phyloP scores from a whole-genome alignment of 2,797 vertebrate genomes.

The Poecilia gillii region DNA sequence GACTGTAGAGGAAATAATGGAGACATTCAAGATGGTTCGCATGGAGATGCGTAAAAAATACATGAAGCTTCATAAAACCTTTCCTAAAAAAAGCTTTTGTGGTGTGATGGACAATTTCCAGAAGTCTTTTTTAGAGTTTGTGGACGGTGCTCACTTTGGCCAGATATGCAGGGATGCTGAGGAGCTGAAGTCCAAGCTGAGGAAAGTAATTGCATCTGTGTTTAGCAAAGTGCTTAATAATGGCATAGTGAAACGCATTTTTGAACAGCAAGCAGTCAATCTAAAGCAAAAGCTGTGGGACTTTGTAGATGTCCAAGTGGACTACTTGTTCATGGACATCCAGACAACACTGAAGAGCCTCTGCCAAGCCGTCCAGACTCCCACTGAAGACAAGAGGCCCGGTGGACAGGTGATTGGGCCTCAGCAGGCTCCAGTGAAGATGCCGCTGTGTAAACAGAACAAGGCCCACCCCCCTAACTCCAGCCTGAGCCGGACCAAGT shows the following conservation, averaged over 20 bases:
- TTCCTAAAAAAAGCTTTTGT: conserved; percentile 90
- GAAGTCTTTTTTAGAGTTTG: conserved; percentile 88
- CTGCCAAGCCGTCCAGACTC: conserved; percentile 64
- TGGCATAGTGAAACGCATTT: conserved; percentile 91
- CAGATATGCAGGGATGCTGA: conserved; percentile 82
- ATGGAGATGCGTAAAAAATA: conserved; percentile 91
- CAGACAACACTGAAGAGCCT: conserved; percentile 77
- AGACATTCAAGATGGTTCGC: conserved; percentile 87
- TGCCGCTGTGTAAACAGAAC: conserved; percentile 11
- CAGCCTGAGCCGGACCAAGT: conserved; percentile 14
- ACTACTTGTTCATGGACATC: conserved; percentile 91
- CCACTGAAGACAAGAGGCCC: conserved; percentile 45
- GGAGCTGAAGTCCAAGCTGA: conserved; percentile 85
- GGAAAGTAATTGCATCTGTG: conserved; percentile 84
- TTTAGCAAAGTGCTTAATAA: conserved; percentile 90
- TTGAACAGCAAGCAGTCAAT: conserved; percentile 90
- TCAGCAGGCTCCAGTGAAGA: conserved; percentile 38
- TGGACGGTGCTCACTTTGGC: conserved; percentile 86
- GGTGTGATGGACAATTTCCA: conserved; percentile 91
- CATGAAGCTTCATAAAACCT: conserved; percentile 96
- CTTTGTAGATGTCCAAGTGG: conserved; percentile 93
- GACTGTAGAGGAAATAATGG: conserved; percentile 88
- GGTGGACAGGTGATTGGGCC: conserved; percentile 43
- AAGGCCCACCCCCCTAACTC: background rate
- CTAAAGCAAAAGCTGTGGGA: conserved; percentile 96